A percentile compares a stretch with the other conserved stretches of the same genome.
phyloP scores from a whole-genome alignment of 2,113 vertebrate genomes.

The Notothenia rossii region DNA sequence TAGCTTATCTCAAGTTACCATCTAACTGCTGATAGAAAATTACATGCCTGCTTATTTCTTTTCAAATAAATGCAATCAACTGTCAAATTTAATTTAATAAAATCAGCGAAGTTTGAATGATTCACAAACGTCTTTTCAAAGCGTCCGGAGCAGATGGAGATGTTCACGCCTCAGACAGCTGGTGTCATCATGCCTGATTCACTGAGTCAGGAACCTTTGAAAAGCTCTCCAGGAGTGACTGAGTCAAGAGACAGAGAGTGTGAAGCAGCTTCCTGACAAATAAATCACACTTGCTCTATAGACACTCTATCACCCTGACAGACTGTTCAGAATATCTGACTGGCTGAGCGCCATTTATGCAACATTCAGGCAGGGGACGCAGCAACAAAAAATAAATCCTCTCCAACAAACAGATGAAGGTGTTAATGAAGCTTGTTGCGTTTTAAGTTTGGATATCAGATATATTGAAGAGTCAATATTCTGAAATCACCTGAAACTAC shows the following conservation, averaged over 20 bases:
- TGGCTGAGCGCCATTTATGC: not conserved
- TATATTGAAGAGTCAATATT: no score
- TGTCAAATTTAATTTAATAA: not conserved
- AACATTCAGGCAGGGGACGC: not conserved
- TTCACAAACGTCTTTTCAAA: not conserved
- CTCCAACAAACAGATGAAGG: no score
- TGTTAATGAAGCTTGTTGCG: no score
- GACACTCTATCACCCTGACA: slow-evolving; percentile 22
- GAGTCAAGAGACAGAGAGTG: not conserved
- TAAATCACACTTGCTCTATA: slow-evolving; percentile 21
- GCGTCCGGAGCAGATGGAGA: not conserved
- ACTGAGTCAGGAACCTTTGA: slow-evolving; percentile 35
- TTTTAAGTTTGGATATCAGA: no score
- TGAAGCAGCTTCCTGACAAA: slow-evolving; percentile 37
- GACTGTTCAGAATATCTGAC: slow-evolving; percentile 20
- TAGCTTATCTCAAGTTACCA: no score
- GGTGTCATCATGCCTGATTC: slow-evolving; percentile 30
- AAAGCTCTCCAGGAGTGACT: slow-evolving; percentile 10
- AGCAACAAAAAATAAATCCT: not conserved
- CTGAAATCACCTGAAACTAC: no score
- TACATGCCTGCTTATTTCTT: not conserved
- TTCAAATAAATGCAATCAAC: not conserved
- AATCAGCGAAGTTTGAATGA: not conserved
- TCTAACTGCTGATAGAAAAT: no score
- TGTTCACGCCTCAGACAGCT: slow-evolving; percentile 8